Evolutionary conservation across 2,888 invertebrate species (phyloP).

Genomic region (Allacma fusca): DNA sequence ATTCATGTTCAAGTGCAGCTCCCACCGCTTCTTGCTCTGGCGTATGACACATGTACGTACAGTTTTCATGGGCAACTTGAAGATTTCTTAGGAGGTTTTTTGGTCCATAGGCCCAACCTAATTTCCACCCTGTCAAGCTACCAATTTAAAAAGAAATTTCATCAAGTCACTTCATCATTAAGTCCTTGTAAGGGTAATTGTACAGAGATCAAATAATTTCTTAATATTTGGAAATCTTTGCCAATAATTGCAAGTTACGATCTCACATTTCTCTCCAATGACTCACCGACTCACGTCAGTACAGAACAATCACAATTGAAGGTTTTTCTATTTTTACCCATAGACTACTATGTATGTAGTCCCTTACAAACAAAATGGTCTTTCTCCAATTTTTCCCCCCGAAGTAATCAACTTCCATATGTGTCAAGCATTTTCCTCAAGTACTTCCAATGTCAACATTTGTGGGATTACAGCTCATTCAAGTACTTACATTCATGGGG

Average conservation of each 20-base stretch:
- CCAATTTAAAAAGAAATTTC: conserved; percentile 62
- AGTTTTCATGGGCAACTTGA: conserved; percentile 69
- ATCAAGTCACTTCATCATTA: not conserved
- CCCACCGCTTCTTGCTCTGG: conserved; percentile 95
- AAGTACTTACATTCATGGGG: conserved; percentile 8
- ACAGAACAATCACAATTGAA: no score
- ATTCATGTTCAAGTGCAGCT: conserved; percentile 84
- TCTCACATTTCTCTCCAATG: not conserved
- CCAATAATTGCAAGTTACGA: not conserved
- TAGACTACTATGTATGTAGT: no score
- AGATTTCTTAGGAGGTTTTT: conserved; percentile 66
- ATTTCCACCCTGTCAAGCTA: conserved; percentile 70
- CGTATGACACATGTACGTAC: conserved; percentile 84
- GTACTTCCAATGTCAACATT: not conserved
- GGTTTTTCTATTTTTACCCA: no score
- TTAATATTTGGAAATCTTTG: not conserved
- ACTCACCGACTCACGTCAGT: no score
- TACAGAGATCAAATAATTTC: not conserved
- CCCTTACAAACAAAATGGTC: not conserved
- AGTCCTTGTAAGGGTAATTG: not conserved
- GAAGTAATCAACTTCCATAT: not conserved
- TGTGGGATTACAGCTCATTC: not conserved
- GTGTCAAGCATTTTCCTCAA: conserved; percentile 16
- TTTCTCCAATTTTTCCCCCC: not conserved
- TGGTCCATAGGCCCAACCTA: conserved; percentile 71